phyloP scores from a whole-genome alignment of 2,113 vertebrate species.

The Poecile atricapillus region DNA sequence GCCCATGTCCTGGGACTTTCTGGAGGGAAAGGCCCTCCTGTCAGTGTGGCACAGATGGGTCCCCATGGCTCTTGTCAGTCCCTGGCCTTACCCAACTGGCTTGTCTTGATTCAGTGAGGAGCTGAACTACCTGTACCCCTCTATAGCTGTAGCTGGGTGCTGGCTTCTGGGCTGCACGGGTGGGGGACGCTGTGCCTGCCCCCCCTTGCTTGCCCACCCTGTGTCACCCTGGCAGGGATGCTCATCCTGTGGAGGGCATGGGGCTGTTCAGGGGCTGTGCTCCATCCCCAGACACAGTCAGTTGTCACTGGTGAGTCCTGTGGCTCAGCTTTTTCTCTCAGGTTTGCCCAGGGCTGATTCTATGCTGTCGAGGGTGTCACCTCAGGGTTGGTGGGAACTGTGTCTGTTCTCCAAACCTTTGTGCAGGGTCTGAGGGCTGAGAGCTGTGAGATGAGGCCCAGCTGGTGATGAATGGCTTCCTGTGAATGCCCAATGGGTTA shows the following conservation, averaged over 20 bases:
- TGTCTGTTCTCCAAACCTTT: not conserved
- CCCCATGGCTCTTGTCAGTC: not conserved
- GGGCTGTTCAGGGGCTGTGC: rapidly evolving
- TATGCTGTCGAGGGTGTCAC: not conserved
- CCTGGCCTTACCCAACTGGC: not conserved
- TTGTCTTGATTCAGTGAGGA: rapidly evolving
- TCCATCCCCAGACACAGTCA: not conserved
- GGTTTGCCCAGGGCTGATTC: not conserved
- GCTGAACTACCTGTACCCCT: rapidly evolving
- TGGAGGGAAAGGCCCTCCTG: not conserved
- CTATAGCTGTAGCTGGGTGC: not conserved
- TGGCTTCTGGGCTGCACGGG: not conserved
- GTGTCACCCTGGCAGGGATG: not conserved
- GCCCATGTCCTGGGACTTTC: rapidly evolving
- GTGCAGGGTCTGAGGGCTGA: not conserved
- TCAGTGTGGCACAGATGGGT: rapidly evolving
- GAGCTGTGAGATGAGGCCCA: rapidly evolving
- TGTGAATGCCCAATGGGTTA: rapidly evolving
- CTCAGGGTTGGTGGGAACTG: rapidly evolving
- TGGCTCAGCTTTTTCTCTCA: rapidly evolving
- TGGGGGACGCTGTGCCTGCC: not conserved
- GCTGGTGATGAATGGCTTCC: not conserved
- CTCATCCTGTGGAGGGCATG: rapidly evolving
- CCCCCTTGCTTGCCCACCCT: not conserved
- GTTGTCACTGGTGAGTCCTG: not conserved